Evolutionary conservation across 2,797 vertebrate species (phyloP).

Genomic region (Ataeniobius toweri): DNA sequence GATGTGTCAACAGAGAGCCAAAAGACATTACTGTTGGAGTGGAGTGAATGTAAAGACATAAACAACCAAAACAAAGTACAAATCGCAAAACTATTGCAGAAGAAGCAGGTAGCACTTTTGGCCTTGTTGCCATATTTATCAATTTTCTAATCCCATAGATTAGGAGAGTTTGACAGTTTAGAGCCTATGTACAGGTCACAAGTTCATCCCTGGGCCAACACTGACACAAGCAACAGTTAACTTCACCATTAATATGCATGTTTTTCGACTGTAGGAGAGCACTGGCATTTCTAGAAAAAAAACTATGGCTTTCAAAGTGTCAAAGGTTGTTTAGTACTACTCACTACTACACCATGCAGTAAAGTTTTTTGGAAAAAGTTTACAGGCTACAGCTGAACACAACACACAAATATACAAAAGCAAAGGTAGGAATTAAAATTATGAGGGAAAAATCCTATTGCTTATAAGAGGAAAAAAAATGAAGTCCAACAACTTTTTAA

Average conservation of each 20-base stretch:
- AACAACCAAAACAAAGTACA: not conserved
- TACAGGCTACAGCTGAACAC: not conserved
- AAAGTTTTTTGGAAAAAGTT: not conserved
- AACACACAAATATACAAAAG: not conserved
- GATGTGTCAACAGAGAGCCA: conserved; percentile 39
- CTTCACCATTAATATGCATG: not conserved
- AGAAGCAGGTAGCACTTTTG: not conserved
- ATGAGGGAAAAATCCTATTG: not conserved
- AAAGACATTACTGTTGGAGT: conserved; percentile 37
- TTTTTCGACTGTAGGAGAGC: not conserved
- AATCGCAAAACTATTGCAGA: not conserved
- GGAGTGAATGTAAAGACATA: not conserved
- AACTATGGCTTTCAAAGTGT: not conserved
- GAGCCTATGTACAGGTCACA: not conserved
- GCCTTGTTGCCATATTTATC: not conserved
- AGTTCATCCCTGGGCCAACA: not conserved
- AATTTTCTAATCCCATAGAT: too few species aligned
- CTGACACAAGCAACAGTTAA: not conserved
- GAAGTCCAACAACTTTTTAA: not conserved
- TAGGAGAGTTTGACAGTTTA: not conserved
- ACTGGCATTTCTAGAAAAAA: too few species aligned
- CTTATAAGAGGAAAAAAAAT: not conserved
- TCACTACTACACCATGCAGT: not conserved
- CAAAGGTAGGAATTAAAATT: not conserved
- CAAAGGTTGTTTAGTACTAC: too few species aligned